Evolutionary conservation across 2,888 invertebrate species (phyloP), one percentile per base, ranked within the genome.

Genomic region (Amphipyra berbera): DNA sequence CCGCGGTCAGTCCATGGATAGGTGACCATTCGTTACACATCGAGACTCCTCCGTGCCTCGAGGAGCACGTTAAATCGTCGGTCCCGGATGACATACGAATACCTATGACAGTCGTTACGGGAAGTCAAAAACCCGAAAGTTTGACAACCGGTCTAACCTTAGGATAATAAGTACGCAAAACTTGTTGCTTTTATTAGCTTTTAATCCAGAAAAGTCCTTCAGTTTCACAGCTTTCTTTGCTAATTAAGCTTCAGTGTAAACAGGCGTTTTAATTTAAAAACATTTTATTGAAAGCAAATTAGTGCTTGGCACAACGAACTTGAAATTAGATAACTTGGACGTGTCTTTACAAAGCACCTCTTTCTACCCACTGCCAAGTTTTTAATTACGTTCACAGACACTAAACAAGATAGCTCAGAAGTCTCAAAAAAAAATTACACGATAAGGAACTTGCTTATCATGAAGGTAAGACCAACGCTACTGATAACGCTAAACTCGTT

Each of bases 301-400:
- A 57, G 56, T 6, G 41, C 37, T 38, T 9, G 12, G 42, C 40
- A 30, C 33, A 55, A 50, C 52, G 37, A 56, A 40, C 41, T 60
- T 56, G 35, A 48, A 67, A 70, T 70, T 50, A 80, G 71, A 71
- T 78, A 78, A 81, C 65, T 82, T 78, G 45, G 63, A 57, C 72
- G 47, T 56, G 60, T 42, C 53, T 72, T 68, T 47, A 56, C 63
- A 60, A 70, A 58, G 57, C 69, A 58, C 57, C 67, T 70, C 61
- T 76, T 77, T 64, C 47, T 55, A 14, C 54, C 69, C 52, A 56
- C 58, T 63, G 14, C 48, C 55, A 76, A 71, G 71, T 82, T 81
- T 82, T 83, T 82, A 84, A 82, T 83, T 79, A 75, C 73, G 61
- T 61, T 72, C 57, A n/a, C n/a, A 56, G 57, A 38, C 35, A 6